These are phyloP conservation scores for Hyposoter dolosus DNA, from an alignment of 2,888 invertebrate species.

Conservation along the genomic window DNA sequence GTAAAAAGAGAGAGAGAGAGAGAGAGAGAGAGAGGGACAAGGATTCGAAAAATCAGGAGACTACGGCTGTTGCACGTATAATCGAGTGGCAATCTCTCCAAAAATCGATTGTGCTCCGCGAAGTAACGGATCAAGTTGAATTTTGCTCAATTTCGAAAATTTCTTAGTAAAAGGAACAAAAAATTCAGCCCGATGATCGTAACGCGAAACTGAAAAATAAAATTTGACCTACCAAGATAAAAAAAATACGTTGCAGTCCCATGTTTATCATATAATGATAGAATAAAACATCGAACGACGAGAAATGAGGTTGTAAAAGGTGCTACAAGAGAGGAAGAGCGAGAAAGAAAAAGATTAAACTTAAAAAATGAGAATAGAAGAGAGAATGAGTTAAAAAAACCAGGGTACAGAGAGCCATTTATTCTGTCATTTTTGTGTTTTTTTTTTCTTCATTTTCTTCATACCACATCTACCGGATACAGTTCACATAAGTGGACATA, in stretches of 20 bases:
- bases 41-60: background rate
- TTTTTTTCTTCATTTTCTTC: slow-evolving; percentile 60
- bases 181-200: background rate
- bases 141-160: background rate
- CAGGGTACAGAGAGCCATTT: slow-evolving; percentile 80
- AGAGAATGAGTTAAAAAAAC: slow-evolving; percentile 68
- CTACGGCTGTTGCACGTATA: background rate
- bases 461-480: slow-evolving; percentile 81
- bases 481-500: slow-evolving; percentile 80
- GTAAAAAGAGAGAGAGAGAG: slow-evolving; percentile 1
- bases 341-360: slow-evolving; percentile 25
- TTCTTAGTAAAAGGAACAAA: background rate
- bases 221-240: background rate
- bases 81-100: slow-evolving; percentile 1
- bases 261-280: background rate
- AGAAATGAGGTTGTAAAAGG: slow-evolving; percentile 52
- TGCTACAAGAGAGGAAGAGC: slow-evolving; percentile 47
- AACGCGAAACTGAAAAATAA: background rate
- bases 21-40: background rate
- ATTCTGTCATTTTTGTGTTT: slow-evolving; percentile 76
- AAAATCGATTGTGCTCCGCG: slow-evolving; percentile 11
- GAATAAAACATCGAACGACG: background rate
- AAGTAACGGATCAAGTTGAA: slow-evolving; percentile 7
- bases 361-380: slow-evolving; percentile 55
- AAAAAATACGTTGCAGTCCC: background rate